Conservation (phyloP, 2,797 vertebrate genomes). For the Chaetodon trifasciatus region DNA sequence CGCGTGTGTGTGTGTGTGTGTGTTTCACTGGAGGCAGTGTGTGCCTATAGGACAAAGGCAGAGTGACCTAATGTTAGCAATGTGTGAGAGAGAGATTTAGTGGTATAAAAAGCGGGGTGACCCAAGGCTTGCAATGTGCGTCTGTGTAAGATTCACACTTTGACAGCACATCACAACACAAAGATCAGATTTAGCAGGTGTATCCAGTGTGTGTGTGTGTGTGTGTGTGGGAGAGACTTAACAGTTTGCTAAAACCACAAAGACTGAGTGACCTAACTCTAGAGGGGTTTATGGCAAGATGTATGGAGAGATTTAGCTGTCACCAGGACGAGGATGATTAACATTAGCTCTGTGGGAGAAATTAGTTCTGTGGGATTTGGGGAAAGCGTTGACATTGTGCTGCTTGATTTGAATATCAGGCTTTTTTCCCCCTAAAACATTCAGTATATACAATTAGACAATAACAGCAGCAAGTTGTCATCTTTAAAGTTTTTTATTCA, state of each 20-base stretch:
- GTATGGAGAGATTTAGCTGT: constrained; percentile 60
- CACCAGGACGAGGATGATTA: constrained; percentile 36
- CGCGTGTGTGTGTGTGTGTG: constrained; percentile 41
- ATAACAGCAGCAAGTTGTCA: background rate
- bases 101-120: constrained; percentile 74
- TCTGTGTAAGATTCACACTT: constrained; percentile 78
- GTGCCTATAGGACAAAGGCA: constrained; percentile 76
- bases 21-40: constrained; percentile 67
- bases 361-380: constrained; percentile 26
- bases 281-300: constrained; percentile 32
- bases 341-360: constrained; percentile 62
- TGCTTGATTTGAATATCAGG: constrained; percentile 1
- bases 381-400: background rate
- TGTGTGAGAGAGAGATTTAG: constrained; percentile 80
- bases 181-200: constrained; percentile 78
- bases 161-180: constrained; percentile 83
- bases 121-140: constrained; percentile 71
- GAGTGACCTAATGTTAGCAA: constrained; percentile 72
- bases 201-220: constrained; percentile 47
- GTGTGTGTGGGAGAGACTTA: constrained; percentile 51
- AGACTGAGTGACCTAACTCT: constrained; percentile 63
- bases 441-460: background rate
- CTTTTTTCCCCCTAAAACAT: background rate
- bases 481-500: background rate
- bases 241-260: constrained; percentile 67